phyloP scores from a whole-genome alignment of 35 echinoderm and acorn worm genomes.

The Apostichopus parvimensis region DNA sequence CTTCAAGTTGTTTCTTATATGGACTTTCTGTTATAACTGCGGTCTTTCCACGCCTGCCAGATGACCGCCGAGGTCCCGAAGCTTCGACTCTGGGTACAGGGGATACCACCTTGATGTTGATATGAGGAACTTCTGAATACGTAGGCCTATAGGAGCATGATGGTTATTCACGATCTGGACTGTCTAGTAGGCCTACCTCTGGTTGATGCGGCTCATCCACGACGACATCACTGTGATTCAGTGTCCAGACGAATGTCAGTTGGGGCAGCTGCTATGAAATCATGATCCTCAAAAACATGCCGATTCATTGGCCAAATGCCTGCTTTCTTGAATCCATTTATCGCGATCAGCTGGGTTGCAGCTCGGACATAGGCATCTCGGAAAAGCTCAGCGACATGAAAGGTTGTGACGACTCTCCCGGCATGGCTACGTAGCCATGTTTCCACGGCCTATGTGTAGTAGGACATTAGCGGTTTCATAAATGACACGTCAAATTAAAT shows the following conservation, averaged over 20 bases:
- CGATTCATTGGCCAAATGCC: too few relatives aligned
- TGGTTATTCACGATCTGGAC: neutral
- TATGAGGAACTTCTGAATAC: too few relatives aligned
- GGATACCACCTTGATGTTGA: too few relatives aligned
- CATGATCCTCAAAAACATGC: too few relatives aligned
- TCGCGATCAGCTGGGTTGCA: too few relatives aligned
- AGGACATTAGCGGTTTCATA: slow-evolving; percentile 60
- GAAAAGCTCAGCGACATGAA: too few relatives aligned
- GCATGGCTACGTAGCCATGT: slow-evolving; percentile 51
- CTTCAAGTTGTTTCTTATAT: neutral
- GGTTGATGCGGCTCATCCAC: neutral
- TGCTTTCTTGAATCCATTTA: too few relatives aligned
- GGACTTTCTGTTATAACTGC: slow-evolving; percentile 11
- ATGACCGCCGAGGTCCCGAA: neutral
- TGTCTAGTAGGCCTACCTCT: neutral
- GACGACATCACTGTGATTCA: neutral
- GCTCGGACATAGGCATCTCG: too few relatives aligned
- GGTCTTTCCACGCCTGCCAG: neutral
- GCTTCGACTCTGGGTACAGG: too few relatives aligned
- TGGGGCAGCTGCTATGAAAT: too few relatives aligned
- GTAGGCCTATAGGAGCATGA: neutral
- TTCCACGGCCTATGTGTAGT: slow-evolving; percentile 52
- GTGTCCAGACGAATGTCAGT: slow-evolving; percentile 34
- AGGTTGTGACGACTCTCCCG: slow-evolving; percentile 38
- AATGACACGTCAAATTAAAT: slow-evolving; percentile 67